These are phyloP conservation scores for Rhea americana DNA, from an alignment of 2,113 vertebrate species.

Conservation along the genomic window DNA sequence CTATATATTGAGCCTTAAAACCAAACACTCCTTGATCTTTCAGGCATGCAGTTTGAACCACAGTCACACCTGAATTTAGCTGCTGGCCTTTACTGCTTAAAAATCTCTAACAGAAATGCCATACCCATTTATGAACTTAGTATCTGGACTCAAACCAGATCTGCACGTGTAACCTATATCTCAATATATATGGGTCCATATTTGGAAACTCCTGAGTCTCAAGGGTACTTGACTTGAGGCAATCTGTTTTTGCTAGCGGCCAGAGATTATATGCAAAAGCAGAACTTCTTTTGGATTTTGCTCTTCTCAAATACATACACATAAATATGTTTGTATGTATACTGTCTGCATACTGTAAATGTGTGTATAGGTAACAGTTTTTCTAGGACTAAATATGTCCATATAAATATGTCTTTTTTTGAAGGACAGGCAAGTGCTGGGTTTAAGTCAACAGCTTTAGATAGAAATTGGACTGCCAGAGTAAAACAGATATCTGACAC, in stretches of 20 bases:
- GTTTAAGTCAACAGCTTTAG: neutral
- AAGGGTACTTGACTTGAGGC: neutral
- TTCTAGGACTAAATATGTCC: neutral
- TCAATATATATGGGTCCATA: neutral
- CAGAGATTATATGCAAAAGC: neutral
- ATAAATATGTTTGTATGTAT: neutral
- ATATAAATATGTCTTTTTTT: neutral
- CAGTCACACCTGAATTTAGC: neutral
- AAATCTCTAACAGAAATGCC: neutral
- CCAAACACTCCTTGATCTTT: neutral
- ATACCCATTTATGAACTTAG: neutral
- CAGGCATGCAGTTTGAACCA: neutral
- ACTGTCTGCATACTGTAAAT: neutral
- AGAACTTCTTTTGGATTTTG: neutral
- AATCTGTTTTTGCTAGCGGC: neutral
- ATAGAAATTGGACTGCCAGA: neutral
- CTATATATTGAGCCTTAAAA: neutral
- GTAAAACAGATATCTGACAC: neutral
- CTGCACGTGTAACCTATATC: neutral
- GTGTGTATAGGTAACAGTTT: neutral
- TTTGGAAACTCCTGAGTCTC: neutral
- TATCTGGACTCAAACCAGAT: neutral
- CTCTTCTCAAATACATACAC: neutral
- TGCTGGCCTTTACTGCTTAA: neutral
- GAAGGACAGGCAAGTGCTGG: neutral